These are phyloP conservation scores for Clitarchus hookeri DNA, from an alignment of 2,888 invertebrate species.

Conservation along the genomic window DNA sequence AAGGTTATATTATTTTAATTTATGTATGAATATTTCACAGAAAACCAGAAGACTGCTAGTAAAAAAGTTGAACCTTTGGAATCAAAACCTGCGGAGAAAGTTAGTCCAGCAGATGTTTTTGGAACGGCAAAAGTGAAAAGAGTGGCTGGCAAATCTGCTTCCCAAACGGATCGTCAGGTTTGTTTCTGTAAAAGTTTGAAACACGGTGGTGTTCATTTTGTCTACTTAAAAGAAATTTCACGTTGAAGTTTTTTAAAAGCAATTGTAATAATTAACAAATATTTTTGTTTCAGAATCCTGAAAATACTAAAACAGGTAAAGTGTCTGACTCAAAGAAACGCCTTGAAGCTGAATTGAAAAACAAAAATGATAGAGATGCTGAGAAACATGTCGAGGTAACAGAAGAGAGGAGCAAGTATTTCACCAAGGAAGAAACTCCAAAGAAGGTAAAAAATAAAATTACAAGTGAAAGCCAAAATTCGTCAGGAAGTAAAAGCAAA, in stretches of 20 bases:
- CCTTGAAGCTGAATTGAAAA: neutral
- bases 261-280: neutral
- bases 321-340: neutral
- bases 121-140: conserved; percentile 39
- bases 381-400: conserved; percentile 38
- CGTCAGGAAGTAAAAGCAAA: conserved; percentile 37
- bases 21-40: neutral
- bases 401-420: conserved; percentile 26
- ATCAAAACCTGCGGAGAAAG: conserved; percentile 51
- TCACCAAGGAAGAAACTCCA: neutral
- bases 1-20: neutral
- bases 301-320: neutral
- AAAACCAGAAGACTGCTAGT: conserved; percentile 1
- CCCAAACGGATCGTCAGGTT: conserved; percentile 30
- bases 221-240: neutral
- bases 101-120: conserved; percentile 35
- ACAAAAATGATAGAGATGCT: conserved; percentile 24
- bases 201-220: neutral
- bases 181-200: neutral
- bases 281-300: neutral
- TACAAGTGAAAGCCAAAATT: neutral
- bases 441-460: too few species aligned
- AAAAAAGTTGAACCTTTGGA: conserved; percentile 47
- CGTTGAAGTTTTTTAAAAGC: neutral
- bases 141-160: conserved; percentile 34